A percentile compares a stretch with the other conserved stretches of the same genome.
Evolutionary conservation across 2,888 invertebrate species (phyloP).

Genomic region (Coelinius sp.): DNA sequence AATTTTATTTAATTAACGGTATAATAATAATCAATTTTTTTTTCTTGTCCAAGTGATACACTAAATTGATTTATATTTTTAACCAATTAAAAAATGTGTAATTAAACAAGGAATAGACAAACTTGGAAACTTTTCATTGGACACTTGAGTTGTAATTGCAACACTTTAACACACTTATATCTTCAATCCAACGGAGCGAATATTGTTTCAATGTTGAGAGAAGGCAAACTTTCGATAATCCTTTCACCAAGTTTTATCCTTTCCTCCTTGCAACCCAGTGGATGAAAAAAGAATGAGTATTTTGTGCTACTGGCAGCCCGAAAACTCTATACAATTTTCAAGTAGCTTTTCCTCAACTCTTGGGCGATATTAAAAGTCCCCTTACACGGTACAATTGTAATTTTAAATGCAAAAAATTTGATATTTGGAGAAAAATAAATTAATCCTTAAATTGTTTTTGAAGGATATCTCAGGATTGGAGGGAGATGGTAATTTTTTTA

Average conservation of each 20-base stretch:
- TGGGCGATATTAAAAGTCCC: slow-evolving; percentile 4
- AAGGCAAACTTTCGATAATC: slow-evolving; percentile 18
- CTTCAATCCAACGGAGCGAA: neutral
- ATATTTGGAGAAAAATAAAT: too few relatives aligned
- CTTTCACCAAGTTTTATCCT: slow-evolving; percentile 1
- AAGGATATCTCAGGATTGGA: too few relatives aligned
- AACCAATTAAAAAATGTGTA: neutral
- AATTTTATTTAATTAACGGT: neutral
- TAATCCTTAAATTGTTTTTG: too few relatives aligned
- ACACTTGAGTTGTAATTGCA: neutral
- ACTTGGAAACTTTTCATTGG: neutral
- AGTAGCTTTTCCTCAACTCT: slow-evolving; percentile 18
- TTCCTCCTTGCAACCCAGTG: slow-evolving; percentile 4
- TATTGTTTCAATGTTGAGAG: slow-evolving; percentile 16
- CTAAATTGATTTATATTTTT: neutral
- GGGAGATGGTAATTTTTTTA: too few relatives aligned
- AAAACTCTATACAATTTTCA: slow-evolving; percentile 15
- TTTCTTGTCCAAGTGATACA: neutral
- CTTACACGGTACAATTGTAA: too few relatives aligned
- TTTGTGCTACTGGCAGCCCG: neutral
- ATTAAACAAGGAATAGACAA: neutral
- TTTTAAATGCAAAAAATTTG: too few relatives aligned
- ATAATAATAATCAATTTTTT: neutral
- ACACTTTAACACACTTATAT: neutral
- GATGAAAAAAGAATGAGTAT: neutral